Percentiles rank a stretch among this genome's conserved stretches.
Conservation (phyloP, 2,113 vertebrate species). For the Pelobates fuscus region DNA sequence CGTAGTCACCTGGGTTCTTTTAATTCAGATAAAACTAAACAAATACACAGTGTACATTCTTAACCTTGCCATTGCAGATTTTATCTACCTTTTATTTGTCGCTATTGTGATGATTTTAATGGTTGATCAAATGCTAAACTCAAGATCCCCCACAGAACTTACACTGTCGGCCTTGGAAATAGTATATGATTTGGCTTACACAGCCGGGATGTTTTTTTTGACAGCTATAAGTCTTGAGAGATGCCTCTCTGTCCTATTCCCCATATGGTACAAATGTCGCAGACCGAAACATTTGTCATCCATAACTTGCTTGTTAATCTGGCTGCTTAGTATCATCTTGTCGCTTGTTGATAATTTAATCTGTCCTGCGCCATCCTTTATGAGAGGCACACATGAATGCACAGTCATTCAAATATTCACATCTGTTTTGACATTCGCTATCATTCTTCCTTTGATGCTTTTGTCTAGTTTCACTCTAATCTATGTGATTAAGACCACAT, state of each 20-base stretch:
- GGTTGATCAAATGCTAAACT: conserved; percentile 40
- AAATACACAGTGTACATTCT: conserved; percentile 28
- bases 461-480: conserved; percentile 54
- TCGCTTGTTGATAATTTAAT: conserved; percentile 53
- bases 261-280: conserved; percentile 53
- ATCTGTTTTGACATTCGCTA: conserved; percentile 51
- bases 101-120: conserved; percentile 31
- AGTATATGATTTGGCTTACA: conserved; percentile 55
- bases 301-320: conserved; percentile 32
- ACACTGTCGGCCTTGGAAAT: conserved; percentile 51
- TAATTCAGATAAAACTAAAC: conserved; percentile 3
- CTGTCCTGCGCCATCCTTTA: conserved; percentile 47
- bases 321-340: conserved; percentile 52
- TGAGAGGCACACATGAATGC: background rate
- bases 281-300: conserved; percentile 58
- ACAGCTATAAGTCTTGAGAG: conserved; percentile 57
- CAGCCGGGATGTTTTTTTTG: conserved; percentile 58
- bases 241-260: conserved; percentile 55
- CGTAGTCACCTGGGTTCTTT: conserved; percentile 22
- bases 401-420: conserved; percentile 52
- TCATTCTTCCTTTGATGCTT: conserved; percentile 53
- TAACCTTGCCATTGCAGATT: conserved; percentile 11
- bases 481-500: conserved; percentile 54
- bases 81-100: conserved; percentile 15
- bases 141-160: conserved; percentile 42